Base-by-base conservation (phyloP, 2,113 vertebrate species). In the Sinocyclocheilus anshuiensis region DNA sequence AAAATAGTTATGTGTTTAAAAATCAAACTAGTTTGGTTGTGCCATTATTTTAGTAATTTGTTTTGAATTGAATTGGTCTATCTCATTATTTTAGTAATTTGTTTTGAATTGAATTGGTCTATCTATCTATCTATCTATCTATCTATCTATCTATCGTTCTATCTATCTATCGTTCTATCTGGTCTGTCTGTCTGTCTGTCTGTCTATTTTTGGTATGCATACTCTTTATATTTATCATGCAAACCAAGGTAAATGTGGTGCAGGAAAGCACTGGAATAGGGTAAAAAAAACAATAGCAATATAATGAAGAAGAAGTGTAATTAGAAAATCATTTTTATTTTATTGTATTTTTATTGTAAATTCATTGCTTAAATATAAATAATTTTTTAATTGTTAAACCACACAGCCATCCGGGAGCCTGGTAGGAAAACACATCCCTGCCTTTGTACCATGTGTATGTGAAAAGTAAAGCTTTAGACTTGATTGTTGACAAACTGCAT, bases 391-490 rank as follows among this genome's bases (percentile, higher is more conserved):
- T 12, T 33, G 50, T 74, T n/a, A 78, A 57, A 33, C 26, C 26
- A 36, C 16, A 78, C 9, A 22, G 8, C 29, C 26, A 26, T 55
- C 11, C 2, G 53, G 29, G 53, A 45, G 15, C 0, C 22, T 81
- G 13, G 36, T 42, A 45, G 0, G 26, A 65, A 36, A 57, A 24
- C 33, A 53, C 2, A 42, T 45, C 20, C 2, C 22, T 24, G 29
- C 50, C n/a, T 53, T 36, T 16, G 13, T n/a, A 18, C 12, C 39
- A 24, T 10, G 33, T 63, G 22, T 42, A 45, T 80, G 57, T 45
- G 78, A 80, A 24, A 63, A 80, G 24, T 20, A 42, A 61, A 63
- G 55, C 22, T 80, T 61, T 75, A 45, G 72, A 24, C 80, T 69
- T 20, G 11, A 82, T 7, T 53, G 63, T 82, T 71, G 63, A 53